phyloP scores from a whole-genome alignment of 23 tunicate species.

The Trididemnum nubilum region DNA sequence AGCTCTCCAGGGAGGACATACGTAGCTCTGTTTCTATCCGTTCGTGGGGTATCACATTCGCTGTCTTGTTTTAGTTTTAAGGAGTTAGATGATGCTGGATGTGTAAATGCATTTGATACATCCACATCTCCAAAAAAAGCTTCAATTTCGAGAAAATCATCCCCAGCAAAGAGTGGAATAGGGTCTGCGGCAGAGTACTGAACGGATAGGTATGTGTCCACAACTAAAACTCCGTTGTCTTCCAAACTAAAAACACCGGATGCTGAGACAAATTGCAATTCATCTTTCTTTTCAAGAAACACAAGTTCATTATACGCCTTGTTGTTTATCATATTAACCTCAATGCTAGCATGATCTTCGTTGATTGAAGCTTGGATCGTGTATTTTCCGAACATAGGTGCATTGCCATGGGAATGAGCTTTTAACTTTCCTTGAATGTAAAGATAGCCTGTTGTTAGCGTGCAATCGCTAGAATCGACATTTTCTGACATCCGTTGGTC shows the following conservation, averaged over 20 bases:
- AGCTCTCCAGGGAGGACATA: constrained; percentile 4
- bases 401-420: neutral
- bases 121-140: constrained; percentile 16
- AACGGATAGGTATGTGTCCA: neutral
- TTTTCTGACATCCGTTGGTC: neutral
- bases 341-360: neutral
- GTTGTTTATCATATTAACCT: constrained; percentile 6
- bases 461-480: neutral
- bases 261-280: constrained; percentile 1
- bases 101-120: neutral
- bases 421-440: neutral
- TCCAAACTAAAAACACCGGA: neutral
- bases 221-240: neutral
- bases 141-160: neutral
- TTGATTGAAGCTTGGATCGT: neutral
- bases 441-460: neutral
- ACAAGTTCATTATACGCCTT: neutral
- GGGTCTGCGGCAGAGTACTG: constrained; percentile 1
- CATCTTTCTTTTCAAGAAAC: neutral
- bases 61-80: neutral
- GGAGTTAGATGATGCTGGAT: neutral
- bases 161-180: neutral
- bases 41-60: neutral
- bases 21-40: neutral
- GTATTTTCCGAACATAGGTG: constrained; percentile 6